A percentile compares a stretch with the other conserved stretches of the same genome.
Conservation (phyloP, 1,140 invertebrate genomes). For the Panagrolaimus sp. region DNA sequence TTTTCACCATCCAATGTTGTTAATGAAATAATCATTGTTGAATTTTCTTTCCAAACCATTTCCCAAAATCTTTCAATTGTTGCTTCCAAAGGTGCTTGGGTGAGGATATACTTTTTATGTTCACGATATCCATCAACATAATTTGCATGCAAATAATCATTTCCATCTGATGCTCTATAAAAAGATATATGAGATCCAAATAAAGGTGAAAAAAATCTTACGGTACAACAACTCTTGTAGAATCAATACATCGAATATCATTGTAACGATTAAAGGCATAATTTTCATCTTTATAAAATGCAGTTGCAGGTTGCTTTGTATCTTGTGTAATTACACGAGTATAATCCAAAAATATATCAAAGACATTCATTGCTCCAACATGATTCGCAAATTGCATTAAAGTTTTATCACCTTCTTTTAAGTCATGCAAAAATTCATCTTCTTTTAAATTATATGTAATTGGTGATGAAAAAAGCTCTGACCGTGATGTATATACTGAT, state of each 20-base stretch:
- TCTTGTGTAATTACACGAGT: conserved; percentile 29
- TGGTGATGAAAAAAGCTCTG: not conserved
- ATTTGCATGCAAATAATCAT: too few relatives aligned
- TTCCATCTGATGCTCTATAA: too few relatives aligned
- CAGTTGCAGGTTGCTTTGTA: conserved; percentile 21
- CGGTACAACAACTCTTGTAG: conserved; percentile 29
- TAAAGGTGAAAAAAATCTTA: not conserved
- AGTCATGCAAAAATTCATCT: conserved; percentile 30
- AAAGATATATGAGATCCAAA: too few relatives aligned
- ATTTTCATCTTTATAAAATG: conserved; percentile 21
- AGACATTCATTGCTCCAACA: conserved; percentile 33
- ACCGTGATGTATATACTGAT: not conserved
- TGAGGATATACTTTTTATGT: conserved; percentile 33
- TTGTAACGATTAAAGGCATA: conserved; percentile 31
- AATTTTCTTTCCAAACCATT: conserved; percentile 36
- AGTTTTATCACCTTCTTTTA: not conserved
- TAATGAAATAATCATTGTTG: conserved; percentile 22
- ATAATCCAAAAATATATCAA: conserved; percentile 38
- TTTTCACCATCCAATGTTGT: conserved; percentile 27
- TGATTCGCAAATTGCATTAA: conserved; percentile 9
- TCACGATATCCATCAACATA: conserved; percentile 28
- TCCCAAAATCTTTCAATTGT: conserved; percentile 38
- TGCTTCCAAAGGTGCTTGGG: conserved; percentile 32
- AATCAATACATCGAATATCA: conserved; percentile 31
- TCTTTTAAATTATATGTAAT: conserved; percentile 13